Conservation (phyloP, 2,888 invertebrate species). For the Norana najaformis region DNA sequence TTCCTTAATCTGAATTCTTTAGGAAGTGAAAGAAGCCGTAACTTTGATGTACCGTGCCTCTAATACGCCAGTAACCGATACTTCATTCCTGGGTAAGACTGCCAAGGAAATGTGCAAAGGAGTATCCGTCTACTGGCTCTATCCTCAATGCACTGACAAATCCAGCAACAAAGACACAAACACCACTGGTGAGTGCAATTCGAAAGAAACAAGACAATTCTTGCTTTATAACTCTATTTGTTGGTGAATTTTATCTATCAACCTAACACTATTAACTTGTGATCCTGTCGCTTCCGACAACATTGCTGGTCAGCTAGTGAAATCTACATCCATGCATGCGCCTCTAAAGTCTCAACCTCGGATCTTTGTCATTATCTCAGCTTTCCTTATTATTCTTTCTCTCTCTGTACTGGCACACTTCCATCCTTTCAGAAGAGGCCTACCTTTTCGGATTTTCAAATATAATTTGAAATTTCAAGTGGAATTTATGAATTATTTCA, state of each 20-base stretch:
- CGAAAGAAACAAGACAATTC: too few relatives aligned
- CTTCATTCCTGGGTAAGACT: neutral
- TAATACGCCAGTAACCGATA: neutral
- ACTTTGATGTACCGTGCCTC: neutral
- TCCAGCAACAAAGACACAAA: neutral
- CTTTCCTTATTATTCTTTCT: too few relatives aligned
- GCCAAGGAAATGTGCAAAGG: neutral
- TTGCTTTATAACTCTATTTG: too few relatives aligned
- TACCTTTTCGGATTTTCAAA: neutral
- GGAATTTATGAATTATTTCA: neutral
- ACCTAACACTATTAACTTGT: too few relatives aligned
- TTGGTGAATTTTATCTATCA: too few relatives aligned
- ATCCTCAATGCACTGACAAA: neutral
- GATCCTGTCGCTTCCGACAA: too few relatives aligned
- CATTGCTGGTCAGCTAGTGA: too few relatives aligned
- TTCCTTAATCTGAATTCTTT: neutral
- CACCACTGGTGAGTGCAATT: neutral
- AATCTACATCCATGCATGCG: too few relatives aligned
- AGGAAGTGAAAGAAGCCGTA: neutral
- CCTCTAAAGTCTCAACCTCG: too few relatives aligned
- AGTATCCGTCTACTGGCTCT: conserved; percentile 26
- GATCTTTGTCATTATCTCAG: too few relatives aligned
- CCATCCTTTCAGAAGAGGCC: too few relatives aligned
- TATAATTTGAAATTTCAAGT: neutral
- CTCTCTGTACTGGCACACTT: too few relatives aligned